Evolutionary conservation across 2,888 invertebrate species (phyloP), one percentile per base, ranked within the genome.

Genomic region (Athalia rosae): DNA sequence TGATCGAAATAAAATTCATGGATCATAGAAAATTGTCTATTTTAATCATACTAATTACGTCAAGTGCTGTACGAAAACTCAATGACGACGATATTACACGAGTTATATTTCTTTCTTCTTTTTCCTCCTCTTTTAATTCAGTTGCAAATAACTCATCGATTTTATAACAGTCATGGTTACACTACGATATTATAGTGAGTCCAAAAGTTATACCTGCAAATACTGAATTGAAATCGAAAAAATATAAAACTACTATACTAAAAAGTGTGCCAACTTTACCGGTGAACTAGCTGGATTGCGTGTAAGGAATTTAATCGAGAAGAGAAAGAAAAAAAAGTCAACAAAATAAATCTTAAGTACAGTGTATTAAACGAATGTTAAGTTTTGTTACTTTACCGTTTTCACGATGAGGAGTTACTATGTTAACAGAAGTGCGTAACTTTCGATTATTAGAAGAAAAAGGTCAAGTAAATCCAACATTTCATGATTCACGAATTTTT

Each of bases 401-500:
- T 28, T 28, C 28, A 28, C 28, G 28, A 66, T 66, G 8, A 7
- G 9, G 47, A 66, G 43, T 69, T 56, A 41, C 28, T 53, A 41
- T 56, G 41, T 13, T 69, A 41, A n/a, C n/a, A n/a, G 28, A 28
- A 28, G 50, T 67, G 15, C 48, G 0, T 7, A 63, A 66, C 4
- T 28, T 45, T 66, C 8, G 48, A 50, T 9, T 66, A 50, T 53
- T 53, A 41, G 53, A 48, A 69, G 11, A 69, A 56, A 13, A 50
- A 48, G 48, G 47, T 61, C 28, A 15, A 50, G 48, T 53, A 74
- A 9, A 62, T 74, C 61, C 3, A 62, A 62, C 5, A 47, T 74
- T 47, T 62, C 47, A 56, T 15, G 74, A 74, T 74, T 61, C 74
- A 74, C 61, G 74, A 74, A 74, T 74, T 62, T 74, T 61, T 15